These are phyloP conservation scores for Lepetodrilus schrolli DNA, from an alignment of 2,888 invertebrate species.

Conservation along the genomic window DNA sequence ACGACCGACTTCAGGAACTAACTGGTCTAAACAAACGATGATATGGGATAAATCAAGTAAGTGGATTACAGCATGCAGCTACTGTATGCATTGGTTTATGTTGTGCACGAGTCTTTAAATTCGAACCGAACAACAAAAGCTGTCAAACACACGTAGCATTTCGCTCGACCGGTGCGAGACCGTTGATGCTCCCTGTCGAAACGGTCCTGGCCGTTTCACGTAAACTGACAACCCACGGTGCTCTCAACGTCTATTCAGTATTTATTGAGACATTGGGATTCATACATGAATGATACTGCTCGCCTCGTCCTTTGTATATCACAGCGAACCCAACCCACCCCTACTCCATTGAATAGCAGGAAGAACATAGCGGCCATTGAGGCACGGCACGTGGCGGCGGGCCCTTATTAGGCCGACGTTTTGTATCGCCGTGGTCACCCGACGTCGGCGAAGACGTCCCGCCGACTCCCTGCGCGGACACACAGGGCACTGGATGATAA, in stretches of 20 bases:
- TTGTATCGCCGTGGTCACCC: background rate
- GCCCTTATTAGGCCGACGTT: background rate
- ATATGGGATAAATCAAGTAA: background rate
- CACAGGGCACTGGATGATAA: background rate
- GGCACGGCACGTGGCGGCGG: background rate
- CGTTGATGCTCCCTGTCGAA: background rate
- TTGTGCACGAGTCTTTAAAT: background rate
- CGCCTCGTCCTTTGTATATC: background rate
- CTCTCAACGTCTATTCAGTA: background rate
- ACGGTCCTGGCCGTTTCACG: background rate
- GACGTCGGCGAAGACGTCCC: background rate
- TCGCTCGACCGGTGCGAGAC: background rate
- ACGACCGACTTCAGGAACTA: too few relatives aligned
- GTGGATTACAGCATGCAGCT: background rate
- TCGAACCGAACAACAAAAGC: slow-evolving; percentile 6
- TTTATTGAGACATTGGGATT: background rate
- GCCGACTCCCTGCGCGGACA: background rate
- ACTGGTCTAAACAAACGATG: too few relatives aligned
- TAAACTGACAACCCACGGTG: background rate
- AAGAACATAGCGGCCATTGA: background rate
- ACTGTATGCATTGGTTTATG: slow-evolving; percentile 4
- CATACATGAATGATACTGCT: slow-evolving; percentile 13
- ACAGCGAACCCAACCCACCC: background rate
- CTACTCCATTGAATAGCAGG: background rate
- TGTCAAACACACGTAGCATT: background rate